Evolutionary conservation across 2,888 invertebrate genomes (phyloP).

Genomic region (Apoda limacodes): DNA sequence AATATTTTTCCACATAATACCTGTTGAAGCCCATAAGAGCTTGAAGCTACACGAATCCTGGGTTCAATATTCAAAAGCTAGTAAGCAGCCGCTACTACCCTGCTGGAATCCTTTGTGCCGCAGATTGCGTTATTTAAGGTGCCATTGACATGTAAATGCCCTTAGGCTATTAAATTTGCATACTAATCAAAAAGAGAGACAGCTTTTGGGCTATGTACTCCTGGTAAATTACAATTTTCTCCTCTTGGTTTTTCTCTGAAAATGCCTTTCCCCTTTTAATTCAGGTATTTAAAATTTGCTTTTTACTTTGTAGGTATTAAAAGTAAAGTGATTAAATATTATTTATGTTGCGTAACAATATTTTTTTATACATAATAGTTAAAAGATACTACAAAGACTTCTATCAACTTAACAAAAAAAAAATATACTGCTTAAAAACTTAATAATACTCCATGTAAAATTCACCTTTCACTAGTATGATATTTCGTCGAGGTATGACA

Average conservation of each 20-base stretch:
- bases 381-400: too few species aligned
- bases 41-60: slow-evolving; percentile 33
- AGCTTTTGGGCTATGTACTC: background rate
- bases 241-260: slow-evolving; percentile 29
- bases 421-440: too few species aligned
- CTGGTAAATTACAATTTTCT: background rate
- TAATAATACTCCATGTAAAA: too few species aligned
- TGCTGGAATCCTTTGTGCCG: slow-evolving; percentile 46
- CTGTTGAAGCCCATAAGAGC: slow-evolving; percentile 40
- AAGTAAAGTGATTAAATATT: too few species aligned
- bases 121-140: slow-evolving; percentile 55
- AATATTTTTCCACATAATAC: too few species aligned
- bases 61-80: slow-evolving; percentile 40
- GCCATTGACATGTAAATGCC: slow-evolving; percentile 67
- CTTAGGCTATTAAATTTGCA: slow-evolving; percentile 65
- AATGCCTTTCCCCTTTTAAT: slow-evolving; percentile 38
- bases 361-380: too few species aligned
- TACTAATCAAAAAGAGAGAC: slow-evolving; percentile 51
- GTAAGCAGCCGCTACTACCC: slow-evolving; percentile 26
- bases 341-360: too few species aligned
- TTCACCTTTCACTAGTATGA: too few species aligned
- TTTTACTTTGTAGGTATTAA: too few species aligned
- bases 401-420: too few species aligned
- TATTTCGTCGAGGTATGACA: too few species aligned
- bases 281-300: too few species aligned